Evolutionary conservation across 2,113 vertebrate genomes (phyloP), one percentile per base, ranked within the genome.

Genomic region (Trinectes maculatus): DNA sequence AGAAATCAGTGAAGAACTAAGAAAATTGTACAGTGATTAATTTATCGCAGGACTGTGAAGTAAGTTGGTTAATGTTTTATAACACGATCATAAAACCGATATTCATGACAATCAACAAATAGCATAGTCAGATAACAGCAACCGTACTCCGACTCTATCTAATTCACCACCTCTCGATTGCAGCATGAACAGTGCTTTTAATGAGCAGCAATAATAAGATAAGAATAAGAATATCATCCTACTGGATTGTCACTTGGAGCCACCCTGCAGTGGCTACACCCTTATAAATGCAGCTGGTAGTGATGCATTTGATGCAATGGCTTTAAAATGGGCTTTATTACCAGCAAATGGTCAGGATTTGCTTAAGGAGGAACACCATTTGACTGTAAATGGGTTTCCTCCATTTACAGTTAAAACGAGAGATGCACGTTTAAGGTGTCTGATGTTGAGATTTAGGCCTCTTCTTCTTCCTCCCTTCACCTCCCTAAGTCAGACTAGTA

Each of bases 321-420:
- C 37, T 37, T 37, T 44, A 26, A 61, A 56, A 43, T 28, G 47
- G n/a, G 26, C 57, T 69, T 68, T 69, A 56, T 42, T 21, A 19
- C 11, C 2, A 13, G 48, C 25, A 33, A 49, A 63, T 53, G 22
- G n/a, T 18, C 34, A 22, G 46, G 21, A 34, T 53, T 59, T 61
- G 12, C 13, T 46, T 3, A 9, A 48, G 29, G 25, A 42, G 37
- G 19, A 28, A 34, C 16, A 16, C 13, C 46, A 28, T 22, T 48
- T 8, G 54, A 29, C 2, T 19, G 24, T 18, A 11, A 21, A 21
- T 31, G n/a, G n/a, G n/a, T n/a, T n/a, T n/a, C 52, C 22, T 9
- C 13, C 2, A 5, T 57, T 26, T 55, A 36, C 29, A 37, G 24
- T 16, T 59, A 11, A 33, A 19, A 22, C 52, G 24, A 6, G 15